phyloP scores from a whole-genome alignment of 2,113 vertebrate species.

The Piaya cayana region DNA sequence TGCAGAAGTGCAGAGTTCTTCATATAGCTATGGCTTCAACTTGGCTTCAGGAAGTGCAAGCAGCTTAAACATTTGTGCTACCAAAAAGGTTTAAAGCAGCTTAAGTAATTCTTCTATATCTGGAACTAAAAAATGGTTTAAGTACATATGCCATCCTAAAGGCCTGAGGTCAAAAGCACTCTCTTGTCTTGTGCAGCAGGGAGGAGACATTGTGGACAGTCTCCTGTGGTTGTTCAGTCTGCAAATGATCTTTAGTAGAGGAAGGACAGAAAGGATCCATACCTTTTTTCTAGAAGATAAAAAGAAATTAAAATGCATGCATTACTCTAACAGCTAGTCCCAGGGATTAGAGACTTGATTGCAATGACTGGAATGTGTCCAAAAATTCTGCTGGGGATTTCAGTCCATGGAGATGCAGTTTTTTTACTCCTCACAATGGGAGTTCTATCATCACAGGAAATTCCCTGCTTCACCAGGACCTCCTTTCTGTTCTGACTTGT shows the following conservation, averaged over 20 bases:
- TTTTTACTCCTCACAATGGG: not conserved
- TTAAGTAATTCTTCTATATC: slow-evolving; percentile 26
- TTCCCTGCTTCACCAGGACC: slow-evolving; percentile 14
- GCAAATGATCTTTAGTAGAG: not conserved
- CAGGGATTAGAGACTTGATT: not conserved
- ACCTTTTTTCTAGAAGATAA: not conserved
- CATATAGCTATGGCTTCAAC: not conserved
- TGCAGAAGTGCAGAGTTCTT: not conserved
- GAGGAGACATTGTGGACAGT: not conserved
- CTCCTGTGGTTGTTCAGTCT: not conserved
- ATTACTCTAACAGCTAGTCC: not conserved
- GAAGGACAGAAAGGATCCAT: not conserved
- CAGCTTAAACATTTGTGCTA: slow-evolving; percentile 42
- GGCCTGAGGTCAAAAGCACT: not conserved
- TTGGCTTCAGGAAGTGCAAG: not conserved
- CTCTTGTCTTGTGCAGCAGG: not conserved
- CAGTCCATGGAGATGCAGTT: not conserved
- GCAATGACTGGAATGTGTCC: not conserved
- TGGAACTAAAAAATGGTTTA: slow-evolving; percentile 57
- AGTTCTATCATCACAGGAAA: slow-evolving; percentile 13
- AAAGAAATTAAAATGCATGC: slow-evolving; percentile 29
- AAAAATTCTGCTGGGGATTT: slow-evolving; percentile 7
- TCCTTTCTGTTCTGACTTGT: slow-evolving; percentile 17
- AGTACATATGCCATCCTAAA: slow-evolving; percentile 41
- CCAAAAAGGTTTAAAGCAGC: slow-evolving; percentile 42